These are phyloP conservation scores for Drosophila chauvacae DNA, from an alignment of 1,140 invertebrate genomes.

Conservation along the genomic window DNA sequence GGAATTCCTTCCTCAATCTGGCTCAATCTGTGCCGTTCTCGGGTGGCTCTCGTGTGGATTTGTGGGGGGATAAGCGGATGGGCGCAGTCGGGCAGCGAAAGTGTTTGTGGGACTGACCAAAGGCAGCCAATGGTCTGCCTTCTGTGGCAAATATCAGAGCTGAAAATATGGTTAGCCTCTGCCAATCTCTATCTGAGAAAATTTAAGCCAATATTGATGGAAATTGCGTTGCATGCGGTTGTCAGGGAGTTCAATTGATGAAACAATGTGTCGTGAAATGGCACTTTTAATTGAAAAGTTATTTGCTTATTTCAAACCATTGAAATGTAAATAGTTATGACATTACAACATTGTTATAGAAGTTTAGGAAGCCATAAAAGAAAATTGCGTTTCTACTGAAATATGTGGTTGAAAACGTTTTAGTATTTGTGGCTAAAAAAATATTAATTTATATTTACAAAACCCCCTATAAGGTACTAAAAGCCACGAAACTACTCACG, in stretches of 20 bases:
- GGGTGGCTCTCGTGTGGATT: slow-evolving; percentile 16
- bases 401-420: not conserved
- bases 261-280: slow-evolving; percentile 26
- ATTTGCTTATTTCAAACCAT: not conserved
- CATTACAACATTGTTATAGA: not conserved
- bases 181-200: slow-evolving; percentile 10
- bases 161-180: slow-evolving; percentile 10
- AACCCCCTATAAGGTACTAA: not conserved
- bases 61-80: slow-evolving; percentile 5
- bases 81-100: slow-evolving; percentile 43
- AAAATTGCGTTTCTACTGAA: not conserved
- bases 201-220: slow-evolving; percentile 39
- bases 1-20: slow-evolving; percentile 21
- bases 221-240: slow-evolving; percentile 38
- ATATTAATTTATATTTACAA: not conserved
- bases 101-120: slow-evolving; percentile 40
- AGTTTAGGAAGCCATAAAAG: not conserved
- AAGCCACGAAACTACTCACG: not conserved
- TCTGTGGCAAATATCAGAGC: slow-evolving; percentile 24
- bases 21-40: slow-evolving; percentile 20
- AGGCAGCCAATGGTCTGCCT: slow-evolving; percentile 25
- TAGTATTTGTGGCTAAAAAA: not conserved
- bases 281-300: not conserved
- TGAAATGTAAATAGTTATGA: not conserved
- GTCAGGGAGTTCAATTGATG: not conserved